Evolutionary conservation across 1,140 invertebrate species (phyloP).

Genomic region (Arion vulgaris): DNA sequence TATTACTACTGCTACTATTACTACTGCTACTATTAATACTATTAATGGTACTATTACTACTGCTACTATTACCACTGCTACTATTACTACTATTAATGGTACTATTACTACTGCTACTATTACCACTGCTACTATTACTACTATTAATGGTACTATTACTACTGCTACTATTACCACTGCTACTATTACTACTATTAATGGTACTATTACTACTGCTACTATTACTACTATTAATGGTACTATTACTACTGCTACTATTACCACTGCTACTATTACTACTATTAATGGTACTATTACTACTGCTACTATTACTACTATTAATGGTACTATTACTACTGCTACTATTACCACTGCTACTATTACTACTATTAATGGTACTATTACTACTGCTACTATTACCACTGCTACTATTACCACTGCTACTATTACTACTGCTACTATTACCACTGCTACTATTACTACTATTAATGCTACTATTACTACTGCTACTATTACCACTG

Average conservation of each 20-base stretch:
- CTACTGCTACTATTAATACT: neutral
- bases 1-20: neutral
- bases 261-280: neutral
- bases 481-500: neutral
- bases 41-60: neutral
- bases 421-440: constrained; percentile 7
- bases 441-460: neutral
- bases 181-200: neutral
- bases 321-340: neutral
- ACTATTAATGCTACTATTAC: constrained; percentile 1
- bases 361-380: neutral
- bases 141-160: neutral
- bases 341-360: neutral
- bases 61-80: neutral
- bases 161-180: neutral
- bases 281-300: neutral
- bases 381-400: neutral
- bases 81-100: neutral
- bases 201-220: neutral
- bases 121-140: neutral
- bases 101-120: neutral
- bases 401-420: neutral
- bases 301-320: neutral
- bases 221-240: neutral
- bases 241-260: constrained; percentile 1